Conservation (phyloP, 2,113 vertebrate genomes). For the Salvator merianae region DNA sequence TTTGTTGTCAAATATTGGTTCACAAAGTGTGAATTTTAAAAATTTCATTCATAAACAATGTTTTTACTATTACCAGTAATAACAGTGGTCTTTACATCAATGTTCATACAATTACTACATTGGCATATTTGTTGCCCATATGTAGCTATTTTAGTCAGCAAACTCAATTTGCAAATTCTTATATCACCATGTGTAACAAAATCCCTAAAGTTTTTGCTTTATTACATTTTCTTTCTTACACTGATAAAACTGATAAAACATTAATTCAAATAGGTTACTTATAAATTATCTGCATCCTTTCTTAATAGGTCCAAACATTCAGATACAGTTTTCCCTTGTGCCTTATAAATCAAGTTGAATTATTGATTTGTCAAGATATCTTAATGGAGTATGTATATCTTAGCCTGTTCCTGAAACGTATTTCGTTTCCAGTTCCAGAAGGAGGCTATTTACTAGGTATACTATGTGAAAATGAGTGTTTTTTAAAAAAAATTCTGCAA, state of each 20-base stretch:
- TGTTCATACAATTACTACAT: too few species aligned
- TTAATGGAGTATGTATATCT: slow-evolving; percentile 11
- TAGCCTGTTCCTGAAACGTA: not conserved
- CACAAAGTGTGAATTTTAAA: too few species aligned
- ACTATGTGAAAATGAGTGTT: slow-evolving; percentile 17
- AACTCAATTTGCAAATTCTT: not conserved
- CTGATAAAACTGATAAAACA: not conserved
- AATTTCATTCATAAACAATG: too few species aligned
- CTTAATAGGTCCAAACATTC: not conserved
- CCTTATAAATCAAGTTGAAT: slow-evolving; percentile 15
- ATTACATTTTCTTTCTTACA: not conserved
- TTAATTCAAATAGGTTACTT: not conserved
- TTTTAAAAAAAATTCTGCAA: slow-evolving; percentile 21
- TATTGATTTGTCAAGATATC: not conserved
- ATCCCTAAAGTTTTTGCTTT: not conserved
- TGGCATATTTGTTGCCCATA: too few species aligned
- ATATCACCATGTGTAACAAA: not conserved
- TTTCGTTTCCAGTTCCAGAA: not conserved
- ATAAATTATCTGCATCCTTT: not conserved
- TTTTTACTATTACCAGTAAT: not conserved
- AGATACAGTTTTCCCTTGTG: not conserved
- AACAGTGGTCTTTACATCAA: not conserved
- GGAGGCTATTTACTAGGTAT: slow-evolving; percentile 17
- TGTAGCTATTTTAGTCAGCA: not conserved
- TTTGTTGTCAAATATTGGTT: too few species aligned